Percentiles rank a stretch among this genome's conserved stretches.
Evolutionary conservation across 1,140 invertebrate genomes (phyloP).

Genomic region (Protaetia brevitarsis): DNA sequence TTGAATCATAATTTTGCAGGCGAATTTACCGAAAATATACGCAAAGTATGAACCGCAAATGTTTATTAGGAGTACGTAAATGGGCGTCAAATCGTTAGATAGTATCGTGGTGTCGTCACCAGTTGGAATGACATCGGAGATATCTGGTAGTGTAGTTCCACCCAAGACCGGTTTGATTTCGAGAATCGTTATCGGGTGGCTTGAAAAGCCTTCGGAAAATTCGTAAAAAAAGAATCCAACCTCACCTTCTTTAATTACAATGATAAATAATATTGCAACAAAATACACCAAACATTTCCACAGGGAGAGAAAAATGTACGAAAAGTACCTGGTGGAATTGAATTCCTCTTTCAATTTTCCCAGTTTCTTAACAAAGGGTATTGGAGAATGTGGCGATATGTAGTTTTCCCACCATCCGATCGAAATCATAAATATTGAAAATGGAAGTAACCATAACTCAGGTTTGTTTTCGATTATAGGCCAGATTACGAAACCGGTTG

Average conservation of each 20-base stretch:
- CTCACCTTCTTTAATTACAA: conserved; percentile 72
- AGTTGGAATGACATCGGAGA: conserved; percentile 67
- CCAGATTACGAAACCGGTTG: conserved; percentile 87
- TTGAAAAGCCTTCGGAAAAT: conserved; percentile 70
- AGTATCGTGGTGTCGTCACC: conserved; percentile 68
- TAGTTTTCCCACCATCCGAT: conserved; percentile 98
- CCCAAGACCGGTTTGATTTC: conserved; percentile 60
- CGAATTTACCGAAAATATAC: conserved; percentile 92
- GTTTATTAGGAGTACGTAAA: conserved; percentile 79
- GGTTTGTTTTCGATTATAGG: conserved; percentile 69
- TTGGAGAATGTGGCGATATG: conserved; percentile 75
- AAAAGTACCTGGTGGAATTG: conserved; percentile 78
- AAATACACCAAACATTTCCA: conserved; percentile 87
- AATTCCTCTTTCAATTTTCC: conserved; percentile 80
- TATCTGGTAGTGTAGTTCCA: conserved; percentile 63
- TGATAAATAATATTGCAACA: conserved; percentile 67
- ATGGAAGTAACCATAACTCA: conserved; percentile 78
- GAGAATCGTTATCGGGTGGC: conserved; percentile 74
- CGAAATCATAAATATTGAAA: conserved; percentile 80
- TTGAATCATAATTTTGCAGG: conserved; percentile 95
- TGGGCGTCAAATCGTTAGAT: conserved; percentile 67
- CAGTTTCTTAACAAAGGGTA: conserved; percentile 76
- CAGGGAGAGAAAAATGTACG: conserved; percentile 81
- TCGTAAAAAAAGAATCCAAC: conserved; percentile 74
- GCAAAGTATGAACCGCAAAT: conserved; percentile 80